Evolutionary conservation across 2,113 vertebrate genomes (phyloP), one percentile per base, ranked within the genome.

Genomic region (Austrofundulus limnaeus): DNA sequence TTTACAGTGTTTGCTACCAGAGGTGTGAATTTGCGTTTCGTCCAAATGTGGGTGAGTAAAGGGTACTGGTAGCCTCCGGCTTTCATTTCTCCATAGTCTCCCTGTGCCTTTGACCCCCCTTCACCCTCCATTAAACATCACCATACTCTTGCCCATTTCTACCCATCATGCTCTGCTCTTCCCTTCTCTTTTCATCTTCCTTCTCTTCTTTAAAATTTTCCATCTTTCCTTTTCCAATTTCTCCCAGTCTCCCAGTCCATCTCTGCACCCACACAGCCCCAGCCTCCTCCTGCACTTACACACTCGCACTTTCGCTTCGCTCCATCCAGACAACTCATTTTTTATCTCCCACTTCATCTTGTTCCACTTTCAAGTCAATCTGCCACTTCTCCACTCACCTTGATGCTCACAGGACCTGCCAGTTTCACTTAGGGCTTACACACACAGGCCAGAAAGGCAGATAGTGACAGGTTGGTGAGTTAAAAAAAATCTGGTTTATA

Each of bases 121-220:
- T 84, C 77, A 80, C 84, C 81, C 82, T 85, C 74, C 80, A 88
- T 89, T 87, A 83, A 77, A 70, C 78, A 79, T 73, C 73, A 80
- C 62, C 83, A 79, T 38, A 17, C 17, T 71, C 70, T 53, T 28
- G 25, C 31, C 72, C 59, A 66, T 69, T 46, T 48, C 56, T 49
- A 64, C 25, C 47, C 61, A 24, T 68, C 57, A 59, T 65, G 19
- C 63, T 28, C 64, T 38, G 72, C 67, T 63, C 57, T 73, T 21
- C 48, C 57, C 72, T 71, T 62, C 64, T 83, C 66, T 67, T 43
- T 11, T 58, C 47, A 42, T 75, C 54, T 15, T 41, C 62, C 62
- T 49, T 63, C 55, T 58, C 54, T 59, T 28, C 55, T 79, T 14
- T 37, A 46, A 46, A 45, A 67, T 51, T 60, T 61, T 41, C 57